Evolutionary conservation across 2,888 invertebrate species (phyloP).

Genomic region (Scaptodrosophila latifasciaeformis): DNA sequence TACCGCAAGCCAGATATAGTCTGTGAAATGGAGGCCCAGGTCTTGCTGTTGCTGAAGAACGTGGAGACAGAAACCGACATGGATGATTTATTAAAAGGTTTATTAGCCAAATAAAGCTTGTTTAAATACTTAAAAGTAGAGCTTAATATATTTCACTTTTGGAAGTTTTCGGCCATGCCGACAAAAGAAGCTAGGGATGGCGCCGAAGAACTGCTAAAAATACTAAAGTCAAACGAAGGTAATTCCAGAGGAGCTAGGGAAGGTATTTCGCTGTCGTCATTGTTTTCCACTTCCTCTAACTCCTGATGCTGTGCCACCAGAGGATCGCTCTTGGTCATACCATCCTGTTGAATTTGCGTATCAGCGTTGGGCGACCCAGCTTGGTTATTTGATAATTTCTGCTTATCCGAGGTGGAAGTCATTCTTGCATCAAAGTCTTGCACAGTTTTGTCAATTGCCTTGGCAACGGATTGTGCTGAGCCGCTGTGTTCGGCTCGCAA

Average conservation of each 20-base stretch:
- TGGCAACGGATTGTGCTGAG: constrained; percentile 64
- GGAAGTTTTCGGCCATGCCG: constrained; percentile 49
- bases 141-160: too few species aligned
- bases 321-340: constrained; percentile 29
- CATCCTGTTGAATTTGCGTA: constrained; percentile 34
- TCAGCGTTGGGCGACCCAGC: constrained; percentile 25
- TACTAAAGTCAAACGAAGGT: constrained; percentile 68
- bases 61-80: constrained; percentile 74
- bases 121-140: constrained; percentile 10
- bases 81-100: constrained; percentile 70
- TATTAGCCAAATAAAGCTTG: constrained; percentile 66
- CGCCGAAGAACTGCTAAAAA: constrained; percentile 54
- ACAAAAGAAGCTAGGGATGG: constrained; percentile 48
- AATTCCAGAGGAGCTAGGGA: constrained; percentile 71
- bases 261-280: constrained; percentile 56
- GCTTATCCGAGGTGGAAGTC: constrained; percentile 34
- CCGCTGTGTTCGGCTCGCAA: constrained; percentile 43
- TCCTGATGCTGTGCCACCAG: constrained; percentile 22
- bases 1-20: constrained; percentile 85
- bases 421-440: constrained; percentile 71
- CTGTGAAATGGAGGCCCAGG: constrained; percentile 82
- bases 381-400: neutral
- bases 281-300: constrained; percentile 10
- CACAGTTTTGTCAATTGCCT: constrained; percentile 72
- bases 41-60: constrained; percentile 70